Evolutionary conservation across 2,113 vertebrate genomes (phyloP).

Genomic region (Sakesphorus luctuosus): DNA sequence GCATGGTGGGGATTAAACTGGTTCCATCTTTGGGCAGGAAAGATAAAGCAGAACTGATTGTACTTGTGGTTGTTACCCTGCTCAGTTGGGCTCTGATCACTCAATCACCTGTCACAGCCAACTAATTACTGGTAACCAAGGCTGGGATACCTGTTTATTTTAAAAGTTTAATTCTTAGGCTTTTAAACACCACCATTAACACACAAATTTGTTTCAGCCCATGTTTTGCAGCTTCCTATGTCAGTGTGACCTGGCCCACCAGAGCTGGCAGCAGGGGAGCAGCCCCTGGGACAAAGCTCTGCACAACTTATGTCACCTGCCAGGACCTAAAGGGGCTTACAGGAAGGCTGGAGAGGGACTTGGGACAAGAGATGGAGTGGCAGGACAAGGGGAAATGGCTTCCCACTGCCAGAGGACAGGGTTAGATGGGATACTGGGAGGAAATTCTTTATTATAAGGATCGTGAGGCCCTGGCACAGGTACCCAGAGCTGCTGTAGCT

Average conservation of each 20-base stretch:
- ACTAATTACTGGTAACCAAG: background rate
- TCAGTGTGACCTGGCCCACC: background rate
- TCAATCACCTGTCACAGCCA: background rate
- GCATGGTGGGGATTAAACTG: background rate
- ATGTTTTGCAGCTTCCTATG: background rate
- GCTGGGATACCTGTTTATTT: background rate
- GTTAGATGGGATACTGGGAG: background rate
- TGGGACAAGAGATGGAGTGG: background rate
- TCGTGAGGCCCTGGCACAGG: accelerated
- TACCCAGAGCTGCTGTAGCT: background rate
- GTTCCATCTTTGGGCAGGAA: background rate
- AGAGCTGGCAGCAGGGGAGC: background rate
- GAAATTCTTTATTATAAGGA: accelerated
- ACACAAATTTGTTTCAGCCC: background rate
- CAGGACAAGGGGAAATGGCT: background rate
- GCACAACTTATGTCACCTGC: background rate
- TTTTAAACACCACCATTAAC: background rate
- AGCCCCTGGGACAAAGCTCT: background rate
- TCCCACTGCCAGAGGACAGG: background rate
- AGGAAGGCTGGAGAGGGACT: background rate
- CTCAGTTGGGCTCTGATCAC: background rate
- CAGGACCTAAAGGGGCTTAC: background rate
- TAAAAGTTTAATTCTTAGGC: background rate
- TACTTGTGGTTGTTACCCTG: accelerated
- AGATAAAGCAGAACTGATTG: background rate